Evolutionary conservation across 2,797 vertebrate genomes (phyloP).

Genomic region (Morus bassanus): DNA sequence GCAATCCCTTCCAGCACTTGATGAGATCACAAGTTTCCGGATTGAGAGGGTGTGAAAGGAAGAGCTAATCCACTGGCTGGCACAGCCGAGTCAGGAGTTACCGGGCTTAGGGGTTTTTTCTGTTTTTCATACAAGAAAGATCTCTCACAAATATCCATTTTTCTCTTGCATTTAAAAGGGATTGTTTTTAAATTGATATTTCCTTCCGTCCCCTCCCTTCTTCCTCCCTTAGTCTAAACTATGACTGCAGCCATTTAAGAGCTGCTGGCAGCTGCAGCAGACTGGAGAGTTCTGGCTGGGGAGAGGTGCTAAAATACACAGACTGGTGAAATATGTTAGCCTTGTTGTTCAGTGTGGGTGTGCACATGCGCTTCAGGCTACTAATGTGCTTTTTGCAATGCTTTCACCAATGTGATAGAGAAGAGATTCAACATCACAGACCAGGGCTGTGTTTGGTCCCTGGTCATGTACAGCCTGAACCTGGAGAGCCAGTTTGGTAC

Average conservation of each 20-base stretch:
- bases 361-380: background rate
- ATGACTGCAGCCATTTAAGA: background rate
- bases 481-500: background rate
- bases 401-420: rapidly evolving
- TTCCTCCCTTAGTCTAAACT: background rate
- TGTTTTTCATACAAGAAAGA: background rate
- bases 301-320: background rate
- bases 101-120: background rate
- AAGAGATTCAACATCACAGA: background rate
- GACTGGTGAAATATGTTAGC: background rate
- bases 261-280: constrained; percentile 6
- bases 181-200: constrained; percentile 29
- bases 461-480: background rate
- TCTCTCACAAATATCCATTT: constrained; percentile 6
- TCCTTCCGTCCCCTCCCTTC: constrained; percentile 31
- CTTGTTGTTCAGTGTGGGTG: background rate
- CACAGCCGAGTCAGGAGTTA: background rate
- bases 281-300: background rate
- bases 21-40: constrained; percentile 33
- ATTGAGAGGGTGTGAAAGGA: constrained; percentile 51
- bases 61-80: constrained; percentile 39
- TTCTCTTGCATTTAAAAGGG: background rate
- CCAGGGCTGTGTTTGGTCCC: background rate
- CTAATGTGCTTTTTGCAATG: background rate
- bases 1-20: background rate